Conservation (phyloP, 2,797 vertebrate genomes). For the Gymnoscopelus braueri region DNA sequence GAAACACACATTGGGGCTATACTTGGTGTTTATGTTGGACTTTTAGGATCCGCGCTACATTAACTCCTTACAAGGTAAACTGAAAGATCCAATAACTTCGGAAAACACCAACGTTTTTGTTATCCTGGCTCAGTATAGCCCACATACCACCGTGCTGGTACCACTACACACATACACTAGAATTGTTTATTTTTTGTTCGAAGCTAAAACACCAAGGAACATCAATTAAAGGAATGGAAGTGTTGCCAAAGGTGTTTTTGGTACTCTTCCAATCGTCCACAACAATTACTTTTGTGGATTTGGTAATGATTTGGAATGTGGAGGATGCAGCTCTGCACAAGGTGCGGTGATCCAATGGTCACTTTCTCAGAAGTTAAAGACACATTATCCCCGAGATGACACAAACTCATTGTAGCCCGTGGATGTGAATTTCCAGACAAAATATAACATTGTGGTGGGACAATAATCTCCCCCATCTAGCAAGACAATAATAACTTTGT, state of each 20-base stretch:
- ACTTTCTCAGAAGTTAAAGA: constrained; percentile 32
- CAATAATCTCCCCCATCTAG: constrained; percentile 38
- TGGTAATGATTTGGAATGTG: constrained; percentile 21
- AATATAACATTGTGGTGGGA: constrained; percentile 29
- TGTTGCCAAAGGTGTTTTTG: not conserved
- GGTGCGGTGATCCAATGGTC: constrained; percentile 18
- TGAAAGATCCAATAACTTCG: constrained; percentile 20
- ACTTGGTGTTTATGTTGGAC: not conserved
- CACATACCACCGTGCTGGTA: not conserved
- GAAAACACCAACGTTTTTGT: constrained; percentile 16
- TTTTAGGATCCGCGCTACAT: not conserved
- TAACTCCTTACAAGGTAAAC: constrained; percentile 48
- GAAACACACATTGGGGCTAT: constrained; percentile 19
- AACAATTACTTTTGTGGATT: constrained; percentile 29
- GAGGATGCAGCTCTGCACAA: constrained; percentile 19
- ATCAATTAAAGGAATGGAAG: not conserved
- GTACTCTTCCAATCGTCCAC: not conserved
- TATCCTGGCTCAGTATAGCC: constrained; percentile 36
- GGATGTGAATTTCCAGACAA: constrained; percentile 21
- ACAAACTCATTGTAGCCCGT: constrained; percentile 25
- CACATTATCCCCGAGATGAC: constrained; percentile 16
- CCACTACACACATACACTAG: not conserved
- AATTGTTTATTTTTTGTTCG: constrained; percentile 17
- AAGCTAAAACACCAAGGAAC: not conserved
- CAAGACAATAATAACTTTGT: constrained; percentile 39